A percentile compares a stretch with the other conserved stretches of the same genome.
Evolutionary conservation across 2,113 vertebrate species (phyloP).

Genomic region (Aix galericulata): DNA sequence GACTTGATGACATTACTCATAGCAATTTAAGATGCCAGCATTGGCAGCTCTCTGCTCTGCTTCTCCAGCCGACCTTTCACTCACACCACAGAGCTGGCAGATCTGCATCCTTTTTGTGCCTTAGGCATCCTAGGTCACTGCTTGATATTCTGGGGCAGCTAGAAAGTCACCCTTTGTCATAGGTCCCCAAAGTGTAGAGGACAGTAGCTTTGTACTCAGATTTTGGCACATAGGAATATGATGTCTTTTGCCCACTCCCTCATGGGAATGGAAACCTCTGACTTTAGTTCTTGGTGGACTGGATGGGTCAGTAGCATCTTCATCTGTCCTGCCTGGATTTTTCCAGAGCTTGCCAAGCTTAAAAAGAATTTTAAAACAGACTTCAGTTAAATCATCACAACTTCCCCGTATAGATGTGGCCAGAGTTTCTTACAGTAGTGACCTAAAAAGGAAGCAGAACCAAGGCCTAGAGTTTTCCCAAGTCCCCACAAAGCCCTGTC

Average conservation of each 20-base stretch:
- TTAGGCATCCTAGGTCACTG: background rate
- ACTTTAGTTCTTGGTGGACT: background rate
- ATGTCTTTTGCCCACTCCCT: background rate
- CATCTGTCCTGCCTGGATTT: background rate
- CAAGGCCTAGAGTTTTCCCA: background rate
- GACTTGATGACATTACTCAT: background rate
- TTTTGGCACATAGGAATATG: background rate
- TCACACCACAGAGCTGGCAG: background rate
- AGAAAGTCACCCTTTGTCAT: background rate
- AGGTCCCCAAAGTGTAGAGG: background rate
- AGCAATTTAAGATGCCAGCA: background rate
- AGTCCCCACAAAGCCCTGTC: background rate
- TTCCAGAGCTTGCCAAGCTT: background rate
- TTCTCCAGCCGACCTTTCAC: background rate
- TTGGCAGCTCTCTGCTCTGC: background rate
- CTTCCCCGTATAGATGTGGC: background rate
- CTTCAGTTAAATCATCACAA: background rate
- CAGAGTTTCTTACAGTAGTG: background rate
- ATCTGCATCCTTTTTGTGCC: background rate
- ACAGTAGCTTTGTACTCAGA: background rate
- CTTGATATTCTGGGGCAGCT: background rate
- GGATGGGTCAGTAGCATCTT: background rate
- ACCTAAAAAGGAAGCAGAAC: constrained; percentile 35
- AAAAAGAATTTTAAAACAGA: background rate
- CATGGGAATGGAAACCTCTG: background rate